A percentile compares a stretch with the other conserved stretches of the same genome.
phyloP scores from a whole-genome alignment of 2,797 vertebrate genomes.

The Hemitrygon akajei region DNA sequence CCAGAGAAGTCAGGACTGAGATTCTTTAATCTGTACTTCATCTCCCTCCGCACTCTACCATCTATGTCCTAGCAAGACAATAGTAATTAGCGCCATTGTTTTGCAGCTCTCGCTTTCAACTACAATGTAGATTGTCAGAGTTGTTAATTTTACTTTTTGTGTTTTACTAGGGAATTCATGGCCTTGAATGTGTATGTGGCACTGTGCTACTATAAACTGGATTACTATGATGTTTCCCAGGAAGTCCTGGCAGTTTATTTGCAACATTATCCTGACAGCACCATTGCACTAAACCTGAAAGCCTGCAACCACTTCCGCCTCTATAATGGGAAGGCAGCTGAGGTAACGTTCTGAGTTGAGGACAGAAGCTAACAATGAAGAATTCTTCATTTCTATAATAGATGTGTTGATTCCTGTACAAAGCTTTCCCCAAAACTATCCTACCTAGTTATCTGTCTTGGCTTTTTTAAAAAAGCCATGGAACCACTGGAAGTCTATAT shows the following conservation, averaged over 20 bases:
- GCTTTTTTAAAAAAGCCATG: not conserved
- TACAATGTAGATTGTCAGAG: not conserved
- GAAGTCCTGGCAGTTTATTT: slow-evolving; percentile 91
- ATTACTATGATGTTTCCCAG: slow-evolving; percentile 95
- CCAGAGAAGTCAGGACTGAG: too few relatives aligned
- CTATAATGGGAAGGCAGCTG: slow-evolving; percentile 90
- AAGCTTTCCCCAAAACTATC: not conserved
- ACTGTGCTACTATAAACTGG: slow-evolving; percentile 94
- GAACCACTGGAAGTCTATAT: not conserved
- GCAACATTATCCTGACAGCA: slow-evolving; percentile 89
- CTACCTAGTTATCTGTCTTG: not conserved
- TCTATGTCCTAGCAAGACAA: too few relatives aligned
- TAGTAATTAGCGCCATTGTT: not conserved
- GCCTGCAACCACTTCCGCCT: slow-evolving; percentile 95
- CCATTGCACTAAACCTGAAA: slow-evolving; percentile 93
- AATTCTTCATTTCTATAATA: not conserved
- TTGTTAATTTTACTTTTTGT: not conserved
- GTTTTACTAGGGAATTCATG: slow-evolving; percentile 73
- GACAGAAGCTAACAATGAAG: not conserved
- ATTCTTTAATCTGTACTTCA: too few relatives aligned
- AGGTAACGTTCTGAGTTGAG: slow-evolving; percentile 61
- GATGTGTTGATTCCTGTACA: not conserved
- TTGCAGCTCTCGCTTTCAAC: not conserved
- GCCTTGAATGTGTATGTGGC: slow-evolving; percentile 95
- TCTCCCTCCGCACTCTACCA: too few relatives aligned